phyloP scores from a whole-genome alignment of 1,140 invertebrate genomes.

The Drosophila sturtevanti region DNA sequence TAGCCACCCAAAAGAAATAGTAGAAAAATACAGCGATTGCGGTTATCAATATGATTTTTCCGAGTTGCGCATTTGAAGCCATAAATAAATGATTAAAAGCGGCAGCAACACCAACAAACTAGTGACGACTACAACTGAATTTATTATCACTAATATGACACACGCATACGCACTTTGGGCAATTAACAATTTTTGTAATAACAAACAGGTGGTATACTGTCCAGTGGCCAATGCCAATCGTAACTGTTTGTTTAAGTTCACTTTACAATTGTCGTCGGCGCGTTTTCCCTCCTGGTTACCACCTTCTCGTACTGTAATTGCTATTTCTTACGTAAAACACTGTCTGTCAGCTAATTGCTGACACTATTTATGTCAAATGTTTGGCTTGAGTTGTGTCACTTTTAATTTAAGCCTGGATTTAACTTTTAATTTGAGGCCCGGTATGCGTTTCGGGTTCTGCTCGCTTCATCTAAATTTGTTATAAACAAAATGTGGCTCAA shows the following conservation, averaged over 20 bases:
- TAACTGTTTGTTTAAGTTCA: neutral
- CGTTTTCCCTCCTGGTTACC: neutral
- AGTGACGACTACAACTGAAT: neutral
- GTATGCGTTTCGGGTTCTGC: neutral
- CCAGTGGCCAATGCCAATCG: slow-evolving; percentile 1
- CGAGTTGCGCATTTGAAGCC: slow-evolving; percentile 83
- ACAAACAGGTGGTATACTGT: slow-evolving; percentile 19
- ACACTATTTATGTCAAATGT: neutral
- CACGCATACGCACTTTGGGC: slow-evolving; percentile 17
- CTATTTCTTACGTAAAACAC: slow-evolving; percentile 20
- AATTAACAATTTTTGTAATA: slow-evolving; percentile 8
- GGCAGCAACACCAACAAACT: slow-evolving; percentile 31
- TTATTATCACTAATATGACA: slow-evolving; percentile 4
- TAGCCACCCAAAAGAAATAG: slow-evolving; percentile 87
- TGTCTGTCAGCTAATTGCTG: neutral
- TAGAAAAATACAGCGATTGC: slow-evolving; percentile 85
- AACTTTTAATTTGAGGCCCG: neutral
- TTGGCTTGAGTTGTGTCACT: neutral
- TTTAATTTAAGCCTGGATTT: slow-evolving; percentile 11
- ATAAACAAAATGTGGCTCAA: slow-evolving; percentile 13
- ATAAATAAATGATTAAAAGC: slow-evolving; percentile 69
- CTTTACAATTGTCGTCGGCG: neutral
- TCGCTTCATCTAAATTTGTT: slow-evolving; percentile 6
- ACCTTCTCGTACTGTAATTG: neutral
- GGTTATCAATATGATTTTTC: slow-evolving; percentile 85